Conservation (phyloP, 30 jellyfish, hydroid and myxozoan species). For the Haliclystus octoradiatus region DNA sequence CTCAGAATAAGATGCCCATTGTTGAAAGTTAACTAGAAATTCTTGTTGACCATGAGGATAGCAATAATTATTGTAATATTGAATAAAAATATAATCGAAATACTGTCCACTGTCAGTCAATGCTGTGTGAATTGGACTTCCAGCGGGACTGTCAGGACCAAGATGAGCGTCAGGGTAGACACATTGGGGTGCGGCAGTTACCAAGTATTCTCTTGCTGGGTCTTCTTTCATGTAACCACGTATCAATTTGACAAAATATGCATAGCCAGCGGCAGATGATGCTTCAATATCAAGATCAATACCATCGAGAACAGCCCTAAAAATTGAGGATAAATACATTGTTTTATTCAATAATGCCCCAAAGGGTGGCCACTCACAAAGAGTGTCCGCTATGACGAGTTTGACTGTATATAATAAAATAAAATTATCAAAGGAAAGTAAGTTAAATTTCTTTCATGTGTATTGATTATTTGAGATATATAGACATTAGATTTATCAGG, state of each 20-base stretch:
- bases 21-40: conserved; percentile 8
- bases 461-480: too few species aligned
- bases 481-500: too few species aligned
- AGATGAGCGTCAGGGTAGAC: conserved; percentile 21
- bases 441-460: too few species aligned
- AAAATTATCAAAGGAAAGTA: too few species aligned
- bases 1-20: conserved; percentile 28
- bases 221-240: conserved; percentile 11
- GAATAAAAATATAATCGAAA: conserved; percentile 39
- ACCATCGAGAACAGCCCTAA: conserved; percentile 55
- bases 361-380: too few species aligned
- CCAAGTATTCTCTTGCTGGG: conserved; percentile 14
- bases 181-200: conserved; percentile 73
- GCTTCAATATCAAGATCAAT: conserved; percentile 65
- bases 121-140: conserved; percentile 17
- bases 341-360: too few species aligned
- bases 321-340: too few species aligned
- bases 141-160: conserved; percentile 33
- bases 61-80: conserved; percentile 46
- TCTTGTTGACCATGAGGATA: conserved; percentile 26
- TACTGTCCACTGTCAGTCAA: conserved; percentile 24
- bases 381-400: too few species aligned
- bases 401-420: too few species aligned
- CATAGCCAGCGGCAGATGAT: conserved; percentile 41
- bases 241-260: conserved; percentile 26